Evolutionary conservation across 2,888 invertebrate species (phyloP), one percentile per base, ranked within the genome.

Genomic region (Andrena bucephala): DNA sequence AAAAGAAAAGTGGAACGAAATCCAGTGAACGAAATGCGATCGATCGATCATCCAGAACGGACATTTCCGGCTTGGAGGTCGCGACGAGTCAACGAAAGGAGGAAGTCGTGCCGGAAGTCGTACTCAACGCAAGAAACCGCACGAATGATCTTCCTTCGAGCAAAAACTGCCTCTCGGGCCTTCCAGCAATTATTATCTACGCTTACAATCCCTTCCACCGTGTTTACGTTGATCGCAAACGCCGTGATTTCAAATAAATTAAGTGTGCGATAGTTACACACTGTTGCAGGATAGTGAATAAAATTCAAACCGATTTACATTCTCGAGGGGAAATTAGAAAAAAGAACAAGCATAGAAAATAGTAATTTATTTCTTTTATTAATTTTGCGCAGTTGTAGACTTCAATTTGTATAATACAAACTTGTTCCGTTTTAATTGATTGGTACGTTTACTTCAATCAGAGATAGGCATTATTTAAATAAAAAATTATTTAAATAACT

Each of bases 91-190:
- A 69, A 83, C 70, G 83, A 84, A 83, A 81, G 78, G 70, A 84
- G 83, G 83, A 81, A 83, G 81, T 75, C 42, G 57, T 69, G 52
- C 75, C 82, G 82, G 82, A 82, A 82, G 70, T 83, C 59, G 36
- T 73, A 59, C 74, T 59, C 48, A 29, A 66, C 66, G 73, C 69
- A 50, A 72, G 68, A 66, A 70, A 65, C 29, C 29, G 74, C 65
- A 42, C 50, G 65, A 60, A 74, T n/a, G 74, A 79, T 78, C 68
- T 33, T 69, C 57, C 60, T 71, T 29, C 7, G 6, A 50, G 59
- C 66, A 57, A 80, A 80, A 66, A 66, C 57, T n/a, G 27, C 42
- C 60, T 65, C 50, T 59, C 33, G 13, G 27, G 52, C 52, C 68
- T 31, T 48, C 59, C 20, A 13, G 48, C 42, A 73, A 77, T 77